phyloP scores from a whole-genome alignment of 2,113 vertebrate genomes.

The Sarotherodon lohbergeri region DNA sequence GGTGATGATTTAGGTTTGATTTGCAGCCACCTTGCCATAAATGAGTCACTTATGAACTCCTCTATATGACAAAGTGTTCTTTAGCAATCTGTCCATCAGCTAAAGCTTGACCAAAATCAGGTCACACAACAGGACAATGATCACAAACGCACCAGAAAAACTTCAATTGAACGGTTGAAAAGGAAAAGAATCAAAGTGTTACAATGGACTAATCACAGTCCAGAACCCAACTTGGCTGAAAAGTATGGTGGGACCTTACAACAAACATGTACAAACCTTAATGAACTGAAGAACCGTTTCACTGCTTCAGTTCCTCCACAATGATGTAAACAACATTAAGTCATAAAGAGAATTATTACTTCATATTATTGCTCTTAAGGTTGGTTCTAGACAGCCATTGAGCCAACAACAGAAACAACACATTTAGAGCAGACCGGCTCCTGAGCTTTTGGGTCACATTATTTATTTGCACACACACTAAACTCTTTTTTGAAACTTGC shows the following conservation, averaged over 20 bases:
- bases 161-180: neutral
- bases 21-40: fast-evolving
- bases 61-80: neutral
- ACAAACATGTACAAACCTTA: neutral
- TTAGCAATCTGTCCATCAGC: neutral
- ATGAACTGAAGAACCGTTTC: neutral
- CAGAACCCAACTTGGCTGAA: neutral
- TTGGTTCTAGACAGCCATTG: neutral
- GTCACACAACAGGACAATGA: neutral
- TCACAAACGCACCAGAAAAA: neutral
- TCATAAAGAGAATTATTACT: neutral
- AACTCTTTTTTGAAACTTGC: neutral
- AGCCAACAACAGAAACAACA: neutral
- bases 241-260: neutral
- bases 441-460: no score
- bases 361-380: neutral
- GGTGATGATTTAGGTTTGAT: neutral
- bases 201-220: neutral
- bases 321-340: neutral
- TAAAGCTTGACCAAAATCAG: neutral
- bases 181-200: neutral
- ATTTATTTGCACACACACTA: neutral
- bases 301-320: neutral
- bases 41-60: neutral
- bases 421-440: neutral